Evolutionary conservation across 1,140 invertebrate species (phyloP).

Genomic region (Drosophila hydei): DNA sequence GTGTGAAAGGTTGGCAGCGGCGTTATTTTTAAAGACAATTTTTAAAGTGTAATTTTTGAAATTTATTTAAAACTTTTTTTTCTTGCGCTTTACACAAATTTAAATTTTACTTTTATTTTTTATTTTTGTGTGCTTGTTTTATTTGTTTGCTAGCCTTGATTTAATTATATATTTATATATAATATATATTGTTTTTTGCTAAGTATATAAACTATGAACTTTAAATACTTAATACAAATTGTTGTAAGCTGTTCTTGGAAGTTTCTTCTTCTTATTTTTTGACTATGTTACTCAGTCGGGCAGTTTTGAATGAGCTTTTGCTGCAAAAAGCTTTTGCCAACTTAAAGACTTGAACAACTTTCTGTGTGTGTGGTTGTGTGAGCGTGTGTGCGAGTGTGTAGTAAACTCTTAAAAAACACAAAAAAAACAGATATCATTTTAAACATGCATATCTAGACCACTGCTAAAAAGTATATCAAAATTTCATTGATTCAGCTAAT

Average conservation of each 20-base stretch:
- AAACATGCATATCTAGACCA: constrained; percentile 69
- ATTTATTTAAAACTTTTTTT: constrained; percentile 45
- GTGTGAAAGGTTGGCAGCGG: too few relatives aligned
- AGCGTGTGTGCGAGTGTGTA: constrained; percentile 20
- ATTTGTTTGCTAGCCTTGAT: constrained; percentile 44
- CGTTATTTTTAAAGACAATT: constrained; percentile 24
- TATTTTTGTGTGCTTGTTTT: constrained; percentile 29
- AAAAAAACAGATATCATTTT: constrained; percentile 33
- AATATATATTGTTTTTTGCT: constrained; percentile 33
- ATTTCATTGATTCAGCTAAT: constrained; percentile 48
- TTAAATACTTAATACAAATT: constrained; percentile 62
- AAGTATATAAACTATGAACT: constrained; percentile 68
- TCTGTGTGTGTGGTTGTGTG: constrained; percentile 12
- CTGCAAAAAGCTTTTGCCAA: constrained; percentile 22
- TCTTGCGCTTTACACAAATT: constrained; percentile 64
- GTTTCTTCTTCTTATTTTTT: constrained; percentile 37
- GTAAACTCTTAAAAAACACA: constrained; percentile 45
- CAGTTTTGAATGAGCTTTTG: constrained; percentile 51
- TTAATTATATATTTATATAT: constrained; percentile 36
- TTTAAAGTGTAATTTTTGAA: constrained; percentile 37
- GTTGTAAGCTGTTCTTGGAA: constrained; percentile 56
- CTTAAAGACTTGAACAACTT: constrained; percentile 21
- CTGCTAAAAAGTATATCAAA: constrained; percentile 64
- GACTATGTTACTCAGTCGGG: constrained; percentile 58
- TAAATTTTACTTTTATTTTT: constrained; percentile 47